These are phyloP conservation scores for Darevskia nairensis DNA, from an alignment of 2,797 vertebrate species.

Conservation along the genomic window DNA sequence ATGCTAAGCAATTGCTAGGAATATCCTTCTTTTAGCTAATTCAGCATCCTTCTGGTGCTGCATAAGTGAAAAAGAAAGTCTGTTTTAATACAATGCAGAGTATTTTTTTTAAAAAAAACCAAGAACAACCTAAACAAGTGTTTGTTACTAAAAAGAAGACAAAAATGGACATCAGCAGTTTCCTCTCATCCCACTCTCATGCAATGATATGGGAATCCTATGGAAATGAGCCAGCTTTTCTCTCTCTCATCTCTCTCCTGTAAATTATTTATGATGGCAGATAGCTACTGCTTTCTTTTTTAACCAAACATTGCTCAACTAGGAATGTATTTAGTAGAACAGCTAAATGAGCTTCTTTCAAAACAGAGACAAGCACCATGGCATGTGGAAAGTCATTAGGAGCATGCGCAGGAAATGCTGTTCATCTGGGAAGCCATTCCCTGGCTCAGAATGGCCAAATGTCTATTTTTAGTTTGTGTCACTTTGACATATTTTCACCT, in stretches of 20 bases:
- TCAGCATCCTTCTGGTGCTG: conserved; percentile 21
- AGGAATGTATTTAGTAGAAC: not conserved
- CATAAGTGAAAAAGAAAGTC: conserved; percentile 17
- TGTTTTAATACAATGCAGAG: not conserved
- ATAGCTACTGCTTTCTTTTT: conserved; percentile 17
- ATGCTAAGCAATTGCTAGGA: conserved; percentile 34
- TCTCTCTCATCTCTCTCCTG: not conserved
- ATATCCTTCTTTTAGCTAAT: conserved; percentile 37
- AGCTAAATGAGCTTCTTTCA: not conserved
- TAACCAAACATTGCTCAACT: accelerated
- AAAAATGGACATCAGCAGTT: conserved; percentile 30
- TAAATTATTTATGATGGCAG: conserved; percentile 4
- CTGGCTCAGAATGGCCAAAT: not conserved
- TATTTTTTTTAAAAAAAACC: not conserved
- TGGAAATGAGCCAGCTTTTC: conserved; percentile 6
- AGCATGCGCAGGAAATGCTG: not conserved
- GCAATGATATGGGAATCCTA: not conserved
- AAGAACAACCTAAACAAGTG: conserved; percentile 12
- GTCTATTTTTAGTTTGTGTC: not conserved
- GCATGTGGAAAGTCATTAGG: not conserved
- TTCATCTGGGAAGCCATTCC: not conserved
- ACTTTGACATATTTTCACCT: not conserved
- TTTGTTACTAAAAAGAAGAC: conserved; percentile 24
- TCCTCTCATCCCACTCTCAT: not conserved
- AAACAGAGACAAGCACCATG: not conserved